Percentiles rank a stretch among this genome's conserved stretches.
These are phyloP conservation scores for Pseudolycoriella hygida DNA, from an alignment of 2,888 invertebrate species.

Conservation along the genomic window DNA sequence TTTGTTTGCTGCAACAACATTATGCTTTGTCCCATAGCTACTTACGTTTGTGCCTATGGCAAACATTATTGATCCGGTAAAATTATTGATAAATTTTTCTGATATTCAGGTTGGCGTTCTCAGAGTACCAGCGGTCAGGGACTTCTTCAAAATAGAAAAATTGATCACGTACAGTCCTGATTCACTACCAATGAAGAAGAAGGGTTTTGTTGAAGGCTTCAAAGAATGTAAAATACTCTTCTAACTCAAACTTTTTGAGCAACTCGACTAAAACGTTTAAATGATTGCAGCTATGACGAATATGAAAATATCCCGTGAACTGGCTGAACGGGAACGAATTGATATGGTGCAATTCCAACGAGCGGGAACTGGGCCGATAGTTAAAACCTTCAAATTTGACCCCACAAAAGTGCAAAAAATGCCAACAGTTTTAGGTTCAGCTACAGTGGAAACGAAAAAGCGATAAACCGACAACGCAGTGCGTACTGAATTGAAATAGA, in stretches of 20 bases:
- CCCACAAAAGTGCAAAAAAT: conserved; percentile 40
- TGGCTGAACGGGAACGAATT: conserved; percentile 55
- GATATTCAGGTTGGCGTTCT: conserved; percentile 54
- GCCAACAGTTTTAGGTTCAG: conserved; percentile 14
- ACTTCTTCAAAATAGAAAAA: conserved; percentile 57
- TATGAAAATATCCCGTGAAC: conserved; percentile 56
- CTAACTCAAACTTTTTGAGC: conserved; percentile 48
- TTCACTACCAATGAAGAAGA: conserved; percentile 45
- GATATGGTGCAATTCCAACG: conserved; percentile 65
- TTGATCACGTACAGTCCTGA: conserved; percentile 37
- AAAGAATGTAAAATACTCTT: conserved; percentile 48
- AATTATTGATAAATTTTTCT: too few species aligned
- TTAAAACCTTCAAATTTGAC: conserved; percentile 75
- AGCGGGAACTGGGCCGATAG: conserved; percentile 72
- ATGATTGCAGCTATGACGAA: conserved; percentile 53
- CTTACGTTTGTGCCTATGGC: too few species aligned
- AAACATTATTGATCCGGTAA: too few species aligned
- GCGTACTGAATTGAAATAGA: too few species aligned
- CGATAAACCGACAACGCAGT: conserved; percentile 23
- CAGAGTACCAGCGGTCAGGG: conserved; percentile 52
- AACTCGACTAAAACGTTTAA: conserved; percentile 64
- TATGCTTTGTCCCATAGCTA: too few species aligned
- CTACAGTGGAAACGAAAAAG: conserved; percentile 36
- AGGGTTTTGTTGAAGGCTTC: conserved; percentile 60
- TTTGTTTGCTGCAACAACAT: too few species aligned